Evolutionary conservation across 2,888 invertebrate genomes (phyloP), one percentile per base, ranked within the genome.

Genomic region (Galeopsomyia nigrocyanea): DNA sequence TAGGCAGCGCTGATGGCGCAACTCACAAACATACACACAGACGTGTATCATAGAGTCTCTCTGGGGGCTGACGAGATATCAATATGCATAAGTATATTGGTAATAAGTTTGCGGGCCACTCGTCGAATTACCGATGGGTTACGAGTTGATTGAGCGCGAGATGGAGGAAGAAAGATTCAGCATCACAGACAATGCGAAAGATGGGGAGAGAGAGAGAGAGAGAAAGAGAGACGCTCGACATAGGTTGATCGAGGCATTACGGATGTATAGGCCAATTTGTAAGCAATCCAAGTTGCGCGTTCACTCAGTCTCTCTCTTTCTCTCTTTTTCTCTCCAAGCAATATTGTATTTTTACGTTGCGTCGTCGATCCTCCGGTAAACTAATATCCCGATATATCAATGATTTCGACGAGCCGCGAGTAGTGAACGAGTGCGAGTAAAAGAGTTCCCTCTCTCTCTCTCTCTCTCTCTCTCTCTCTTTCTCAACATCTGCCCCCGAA

Each of bases 231-330:
- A 76, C 78, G 79, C 75, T 77, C 74, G 74, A 76, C 79, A 80
- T 76, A 78, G 78, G 57, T 58, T 26, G 82, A 85, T 84, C 82
- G 83, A 77, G 78, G 77, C 82, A 86, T 86, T 86, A 86, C 80
- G 78, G 81, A 86, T 86, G 86, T 86, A 86, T 86, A 79, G 86
- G 77, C 84, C 86, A 86, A 86, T 86, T 86, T 86, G 84, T 86
- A 86, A 85, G 86, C 86, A 86, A 86, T 86, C 83, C 84, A 84
- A 86, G 82, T 86, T 83, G 83, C 79, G 80, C 39, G 7, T 7
- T 39, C 39, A 1, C 39, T 39, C 39, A 10, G 10, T 39, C 39
- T 39, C 39, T 39, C 39, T 39, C 39, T 39, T 7, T 10, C 39
- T 39, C 39, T 39, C 39, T 39, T 7, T 39, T 13, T 9, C 80